These are phyloP conservation scores for Alsophila aescularia DNA, from an alignment of 2,888 invertebrate genomes.

Conservation along the genomic window DNA sequence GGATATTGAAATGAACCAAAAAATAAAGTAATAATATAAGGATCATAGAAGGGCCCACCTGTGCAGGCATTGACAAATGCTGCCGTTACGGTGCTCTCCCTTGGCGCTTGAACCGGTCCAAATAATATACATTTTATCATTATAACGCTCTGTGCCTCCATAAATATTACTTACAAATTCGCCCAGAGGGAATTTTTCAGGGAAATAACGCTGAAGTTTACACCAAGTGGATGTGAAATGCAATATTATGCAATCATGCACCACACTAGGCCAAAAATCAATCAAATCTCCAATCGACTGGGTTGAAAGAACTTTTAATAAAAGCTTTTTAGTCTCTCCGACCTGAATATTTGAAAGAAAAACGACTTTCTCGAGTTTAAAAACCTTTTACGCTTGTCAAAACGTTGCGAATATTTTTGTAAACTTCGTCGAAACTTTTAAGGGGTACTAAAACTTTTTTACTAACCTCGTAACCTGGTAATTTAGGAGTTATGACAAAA, in stretches of 20 bases:
- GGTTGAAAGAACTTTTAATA: constrained; percentile 29
- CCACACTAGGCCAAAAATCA: constrained; percentile 39
- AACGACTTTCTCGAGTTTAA: constrained; percentile 16
- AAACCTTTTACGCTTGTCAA: constrained; percentile 26
- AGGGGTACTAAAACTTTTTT: constrained; percentile 14
- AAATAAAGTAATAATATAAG: constrained; percentile 73
- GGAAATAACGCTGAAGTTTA: constrained; percentile 53
- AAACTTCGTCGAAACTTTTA: constrained; percentile 17
- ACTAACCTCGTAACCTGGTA: constrained; percentile 31
- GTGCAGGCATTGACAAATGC: constrained; percentile 77
- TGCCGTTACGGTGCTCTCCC: constrained; percentile 57
- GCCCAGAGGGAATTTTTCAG: constrained; percentile 71
- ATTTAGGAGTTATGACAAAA: constrained; percentile 31
- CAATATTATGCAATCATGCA: constrained; percentile 55
- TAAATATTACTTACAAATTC: constrained; percentile 76
- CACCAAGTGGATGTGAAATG: constrained; percentile 41
- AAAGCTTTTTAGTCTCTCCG: constrained; percentile 25
- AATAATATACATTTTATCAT: constrained; percentile 82
- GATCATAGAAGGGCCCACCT: constrained; percentile 70
- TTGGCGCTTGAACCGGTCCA: constrained; percentile 60
- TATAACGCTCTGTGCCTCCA: constrained; percentile 71
- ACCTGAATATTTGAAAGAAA: constrained; percentile 23
- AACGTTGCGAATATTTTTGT: constrained; percentile 21
- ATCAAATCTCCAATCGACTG: constrained; percentile 32
- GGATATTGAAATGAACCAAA: constrained; percentile 69